Percentiles rank a stretch among this genome's conserved stretches.
These are phyloP conservation scores for Caenorhabditis sinica DNA, from an alignment of 2,888 invertebrate genomes.

Conservation along the genomic window DNA sequence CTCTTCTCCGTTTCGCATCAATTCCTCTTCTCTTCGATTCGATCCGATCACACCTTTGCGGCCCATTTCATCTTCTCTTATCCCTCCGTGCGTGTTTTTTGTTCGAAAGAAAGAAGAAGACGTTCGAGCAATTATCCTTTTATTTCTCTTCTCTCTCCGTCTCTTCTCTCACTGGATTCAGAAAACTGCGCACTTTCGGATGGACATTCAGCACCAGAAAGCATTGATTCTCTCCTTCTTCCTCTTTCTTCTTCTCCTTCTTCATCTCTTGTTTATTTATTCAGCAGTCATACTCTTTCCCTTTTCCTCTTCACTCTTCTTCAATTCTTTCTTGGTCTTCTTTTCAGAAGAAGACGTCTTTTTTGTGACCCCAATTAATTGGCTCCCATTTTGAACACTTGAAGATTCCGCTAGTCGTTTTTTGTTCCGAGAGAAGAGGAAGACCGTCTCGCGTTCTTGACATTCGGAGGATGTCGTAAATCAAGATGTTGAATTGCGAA, in stretches of 20 bases:
- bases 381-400: slow-evolving; percentile 19
- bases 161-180: slow-evolving; percentile 22
- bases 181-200: slow-evolving; percentile 58
- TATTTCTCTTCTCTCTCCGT: slow-evolving; percentile 24
- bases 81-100: slow-evolving; percentile 37
- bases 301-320: slow-evolving; percentile 12
- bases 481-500: neutral
- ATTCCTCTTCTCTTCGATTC: slow-evolving; percentile 19
- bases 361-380: slow-evolving; percentile 31
- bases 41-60: slow-evolving; percentile 39
- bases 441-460: slow-evolving; percentile 34
- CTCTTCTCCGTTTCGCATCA: slow-evolving; percentile 32
- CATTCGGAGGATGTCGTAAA: neutral
- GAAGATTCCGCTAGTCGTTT: slow-evolving; percentile 18
- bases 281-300: slow-evolving; percentile 36
- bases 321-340: slow-evolving; percentile 1
- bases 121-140: slow-evolving; percentile 51
- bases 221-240: slow-evolving; percentile 46
- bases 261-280: slow-evolving; percentile 51
- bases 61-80: slow-evolving; percentile 52
- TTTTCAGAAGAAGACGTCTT: slow-evolving; percentile 17
- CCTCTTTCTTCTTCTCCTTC: slow-evolving; percentile 2
- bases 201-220: slow-evolving; percentile 47
- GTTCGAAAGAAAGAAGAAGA: slow-evolving; percentile 19
- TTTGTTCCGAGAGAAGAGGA: too few species aligned